phyloP scores from a whole-genome alignment of 2,113 vertebrate genomes.

The Suricata suricatta region DNA sequence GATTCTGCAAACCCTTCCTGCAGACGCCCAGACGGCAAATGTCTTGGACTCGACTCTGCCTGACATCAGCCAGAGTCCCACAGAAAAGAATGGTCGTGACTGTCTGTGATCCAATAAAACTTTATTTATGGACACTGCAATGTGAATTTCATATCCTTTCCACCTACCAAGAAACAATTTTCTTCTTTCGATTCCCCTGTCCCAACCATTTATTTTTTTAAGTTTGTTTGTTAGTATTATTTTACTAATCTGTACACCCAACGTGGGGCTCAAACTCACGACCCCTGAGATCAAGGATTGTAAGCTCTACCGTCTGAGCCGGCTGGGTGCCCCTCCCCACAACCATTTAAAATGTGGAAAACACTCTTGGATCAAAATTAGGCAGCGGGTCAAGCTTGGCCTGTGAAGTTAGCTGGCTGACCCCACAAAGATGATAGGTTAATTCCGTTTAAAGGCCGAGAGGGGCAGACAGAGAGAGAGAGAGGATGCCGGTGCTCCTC shows the following conservation, averaged over 20 bases:
- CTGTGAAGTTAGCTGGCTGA: neutral
- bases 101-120: neutral
- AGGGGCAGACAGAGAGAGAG: neutral
- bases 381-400: neutral
- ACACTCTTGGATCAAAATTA: neutral
- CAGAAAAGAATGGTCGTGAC: fast-evolving
- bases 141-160: neutral
- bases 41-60: neutral
- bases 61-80: neutral
- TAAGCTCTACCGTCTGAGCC: neutral
- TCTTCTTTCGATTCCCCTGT: neutral
- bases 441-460: neutral
- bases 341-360: neutral
- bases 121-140: neutral
- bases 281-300: neutral
- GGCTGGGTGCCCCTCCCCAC: neutral
- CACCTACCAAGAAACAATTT: neutral
- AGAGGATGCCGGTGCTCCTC: neutral
- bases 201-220: neutral
- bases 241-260: neutral
- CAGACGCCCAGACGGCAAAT: neutral
- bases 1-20: neutral
- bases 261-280: neutral
- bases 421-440: neutral
- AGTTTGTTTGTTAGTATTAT: neutral